Conservation (phyloP, 2,888 invertebrate species). For the Xanthostigma xanthostigma region DNA sequence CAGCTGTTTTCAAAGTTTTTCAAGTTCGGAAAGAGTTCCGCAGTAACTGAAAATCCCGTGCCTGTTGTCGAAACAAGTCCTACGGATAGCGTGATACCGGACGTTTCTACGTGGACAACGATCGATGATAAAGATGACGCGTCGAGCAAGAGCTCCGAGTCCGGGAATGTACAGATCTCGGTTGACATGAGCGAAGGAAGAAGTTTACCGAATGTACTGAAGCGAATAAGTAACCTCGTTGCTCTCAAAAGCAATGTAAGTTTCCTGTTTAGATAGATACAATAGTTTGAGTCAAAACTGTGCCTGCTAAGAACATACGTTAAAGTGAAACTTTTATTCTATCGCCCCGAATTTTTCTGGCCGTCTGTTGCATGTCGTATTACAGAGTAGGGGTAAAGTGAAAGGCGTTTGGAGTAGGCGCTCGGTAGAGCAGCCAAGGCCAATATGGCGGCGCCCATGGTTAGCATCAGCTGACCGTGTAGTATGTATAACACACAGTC, state of each 20-base stretch:
- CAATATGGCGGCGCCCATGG: too few species aligned
- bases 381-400: too few species aligned
- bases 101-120: slow-evolving; percentile 18
- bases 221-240: slow-evolving; percentile 72
- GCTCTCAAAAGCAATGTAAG: slow-evolving; percentile 68
- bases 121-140: slow-evolving; percentile 18
- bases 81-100: slow-evolving; percentile 18
- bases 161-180: slow-evolving; percentile 20
- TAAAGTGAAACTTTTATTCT: not conserved
- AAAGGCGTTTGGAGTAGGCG: too few species aligned
- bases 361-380: too few species aligned
- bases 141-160: not conserved
- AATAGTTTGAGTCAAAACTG: not conserved
- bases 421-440: too few species aligned
- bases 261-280: slow-evolving; percentile 11
- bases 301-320: not conserved
- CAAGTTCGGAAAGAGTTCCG: slow-evolving; percentile 45
- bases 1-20: slow-evolving; percentile 64
- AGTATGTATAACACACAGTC: too few species aligned
- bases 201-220: slow-evolving; percentile 72
- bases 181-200: slow-evolving; percentile 53
- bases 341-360: too few species aligned
- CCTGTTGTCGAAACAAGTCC: slow-evolving; percentile 21
- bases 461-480: too few species aligned
- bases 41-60: slow-evolving; percentile 14